These are phyloP conservation scores for Tetramorium bicarinatum DNA, from an alignment of 2,888 invertebrate species.

Conservation along the genomic window DNA sequence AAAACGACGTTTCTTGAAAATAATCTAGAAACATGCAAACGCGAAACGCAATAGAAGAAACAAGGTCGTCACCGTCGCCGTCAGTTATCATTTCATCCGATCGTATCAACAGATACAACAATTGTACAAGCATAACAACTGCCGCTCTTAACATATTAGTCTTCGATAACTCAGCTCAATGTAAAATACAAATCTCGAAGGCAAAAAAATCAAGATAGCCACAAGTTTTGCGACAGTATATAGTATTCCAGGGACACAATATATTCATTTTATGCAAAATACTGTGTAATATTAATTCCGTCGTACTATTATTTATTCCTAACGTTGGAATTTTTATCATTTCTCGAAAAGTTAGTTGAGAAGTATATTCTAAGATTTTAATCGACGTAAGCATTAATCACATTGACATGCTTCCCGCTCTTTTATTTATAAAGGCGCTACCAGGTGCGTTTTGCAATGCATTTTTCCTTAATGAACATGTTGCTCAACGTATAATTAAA, in stretches of 20 bases:
- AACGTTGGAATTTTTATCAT: background rate
- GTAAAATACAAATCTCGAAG: background rate
- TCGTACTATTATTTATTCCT: background rate
- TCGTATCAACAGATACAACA: background rate
- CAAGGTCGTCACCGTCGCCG: background rate
- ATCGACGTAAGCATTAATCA: background rate
- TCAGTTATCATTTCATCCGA: constrained; percentile 8
- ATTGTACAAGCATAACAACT: background rate
- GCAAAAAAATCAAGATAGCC: background rate
- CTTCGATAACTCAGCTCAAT: background rate
- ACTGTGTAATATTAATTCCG: background rate
- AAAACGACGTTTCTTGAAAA: background rate
- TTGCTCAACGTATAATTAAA: background rate
- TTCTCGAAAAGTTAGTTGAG: background rate
- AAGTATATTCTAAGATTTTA: background rate
- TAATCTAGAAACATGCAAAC: background rate
- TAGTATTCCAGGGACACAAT: background rate
- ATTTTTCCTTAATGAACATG: background rate
- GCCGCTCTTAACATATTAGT: background rate
- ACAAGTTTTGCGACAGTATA: background rate
- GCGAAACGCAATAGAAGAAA: background rate
- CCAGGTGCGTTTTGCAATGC: background rate
- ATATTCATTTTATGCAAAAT: background rate
- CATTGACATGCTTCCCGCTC: background rate
- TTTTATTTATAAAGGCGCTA: background rate